A percentile compares a stretch with the other conserved stretches of the same genome.
Conservation (phyloP, 2,113 vertebrate genomes). For the Pontoporia blainvillei region DNA sequence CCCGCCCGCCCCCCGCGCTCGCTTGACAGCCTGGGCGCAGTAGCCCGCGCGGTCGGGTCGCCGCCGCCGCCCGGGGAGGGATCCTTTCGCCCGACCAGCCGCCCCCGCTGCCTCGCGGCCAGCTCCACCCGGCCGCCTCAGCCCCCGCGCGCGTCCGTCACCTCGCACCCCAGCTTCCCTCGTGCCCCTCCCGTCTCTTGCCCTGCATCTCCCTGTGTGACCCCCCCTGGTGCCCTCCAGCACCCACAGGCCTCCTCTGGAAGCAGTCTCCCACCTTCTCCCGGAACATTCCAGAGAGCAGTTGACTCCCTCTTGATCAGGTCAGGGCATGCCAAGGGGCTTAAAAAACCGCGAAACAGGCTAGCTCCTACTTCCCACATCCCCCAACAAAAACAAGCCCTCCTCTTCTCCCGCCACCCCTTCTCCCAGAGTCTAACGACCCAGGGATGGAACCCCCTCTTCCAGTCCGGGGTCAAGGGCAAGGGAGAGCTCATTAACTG, state of each 20-base stretch:
- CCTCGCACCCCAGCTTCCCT: neutral
- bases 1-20: slow-evolving; percentile 19
- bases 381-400: neutral
- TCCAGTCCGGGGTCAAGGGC: neutral
- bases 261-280: slow-evolving; percentile 66
- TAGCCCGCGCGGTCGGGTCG: slow-evolving; percentile 5
- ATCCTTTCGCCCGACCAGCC: neutral
- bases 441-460: neutral
- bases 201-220: slow-evolving; percentile 24
- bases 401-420: neutral
- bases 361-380: slow-evolving; percentile 30
- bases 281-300: slow-evolving; percentile 72
- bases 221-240: slow-evolving; percentile 36
- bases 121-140: neutral
- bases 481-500: neutral
- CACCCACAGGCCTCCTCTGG: slow-evolving; percentile 57
- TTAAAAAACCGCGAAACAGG: slow-evolving; percentile 59
- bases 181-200: neutral
- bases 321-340: slow-evolving; percentile 74
- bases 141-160: neutral
- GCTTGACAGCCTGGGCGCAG: slow-evolving; percentile 60
- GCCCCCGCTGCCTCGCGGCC: neutral
- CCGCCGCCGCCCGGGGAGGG: neutral
- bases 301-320: slow-evolving; percentile 68
- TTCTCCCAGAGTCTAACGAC: neutral